Base-by-base conservation (phyloP, 1,140 invertebrate species). In the Solenopsis invicta region DNA sequence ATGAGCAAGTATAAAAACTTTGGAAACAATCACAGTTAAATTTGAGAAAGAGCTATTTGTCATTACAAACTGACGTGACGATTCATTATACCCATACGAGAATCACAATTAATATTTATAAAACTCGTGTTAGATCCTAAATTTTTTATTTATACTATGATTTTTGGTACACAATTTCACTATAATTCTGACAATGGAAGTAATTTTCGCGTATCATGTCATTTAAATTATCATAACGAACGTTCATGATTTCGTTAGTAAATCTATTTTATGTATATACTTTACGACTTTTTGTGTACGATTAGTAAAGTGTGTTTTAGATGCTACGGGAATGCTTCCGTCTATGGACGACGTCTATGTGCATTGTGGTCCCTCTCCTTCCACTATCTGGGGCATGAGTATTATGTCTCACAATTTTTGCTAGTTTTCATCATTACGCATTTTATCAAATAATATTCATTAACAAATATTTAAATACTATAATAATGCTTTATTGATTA, bases 281-380 rank as follows among this genome's bases (percentile, higher is more conserved):
- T 91, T 88, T 88, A 91, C 76, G 72, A 91, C 76, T 91, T 91
- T 93, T 92, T 93, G 89, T 92, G 90, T 93, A 92, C 92, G 92
- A 91, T 92, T 93, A 94, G 93, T 92, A 93, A 94, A 89, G 90
- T 94, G 92, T 94, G 93, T 94, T 94, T 94, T 94, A 94, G 93
- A 94, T 94, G 93, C 93, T 94, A 94, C 93, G 90, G 93, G 92
- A 93, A 94, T 94, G 93, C 93, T 94, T 94, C 93, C 93, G 93
- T 94, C 93, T 93, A 90, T 93, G 93, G 93, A 93, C 92, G 93
- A 94, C 93, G 92, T 93, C 93, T 94, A 92, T 94, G 93, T 93
- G 93, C 93, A 94, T 93, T 94, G 92, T 94, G 93, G 93, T 91
- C 85, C 93, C 92, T 82, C 89, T 94, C 89, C 88, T 92, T 93